Conservation (phyloP, 2,797 vertebrate genomes). For the Squalus acanthias region DNA sequence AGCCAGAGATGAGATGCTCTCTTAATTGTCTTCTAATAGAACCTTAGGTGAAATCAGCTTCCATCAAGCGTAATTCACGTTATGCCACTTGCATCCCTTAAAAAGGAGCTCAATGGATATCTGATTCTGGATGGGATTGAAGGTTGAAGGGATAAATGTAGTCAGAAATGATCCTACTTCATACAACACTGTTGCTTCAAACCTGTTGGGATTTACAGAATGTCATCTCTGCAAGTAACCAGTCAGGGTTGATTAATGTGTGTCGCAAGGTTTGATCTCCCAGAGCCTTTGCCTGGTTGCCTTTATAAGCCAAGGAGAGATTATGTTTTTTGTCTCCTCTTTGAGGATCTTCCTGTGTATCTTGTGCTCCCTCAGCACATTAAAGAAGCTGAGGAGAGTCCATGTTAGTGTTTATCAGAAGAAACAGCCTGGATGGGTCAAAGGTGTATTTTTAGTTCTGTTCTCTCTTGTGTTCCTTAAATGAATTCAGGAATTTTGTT, state of each 20-base stretch:
- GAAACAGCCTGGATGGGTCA: neutral
- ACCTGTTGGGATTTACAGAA: neutral
- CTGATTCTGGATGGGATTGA: neutral
- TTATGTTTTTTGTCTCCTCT: neutral
- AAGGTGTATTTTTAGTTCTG: neutral
- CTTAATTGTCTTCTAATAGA: conserved; percentile 3
- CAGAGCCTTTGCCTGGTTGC: neutral
- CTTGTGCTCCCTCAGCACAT: neutral
- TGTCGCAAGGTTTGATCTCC: neutral
- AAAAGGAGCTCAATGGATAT: neutral
- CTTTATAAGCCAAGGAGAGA: neutral
- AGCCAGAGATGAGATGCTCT: neutral
- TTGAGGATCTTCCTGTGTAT: neutral
- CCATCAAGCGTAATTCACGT: neutral
- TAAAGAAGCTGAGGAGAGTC: neutral
- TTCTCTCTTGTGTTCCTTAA: neutral
- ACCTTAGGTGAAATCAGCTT: neutral
- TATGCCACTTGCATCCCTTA: neutral
- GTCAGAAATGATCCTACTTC: neutral
- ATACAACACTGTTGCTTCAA: neutral
- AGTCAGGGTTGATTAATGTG: neutral
- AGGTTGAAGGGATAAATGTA: neutral
- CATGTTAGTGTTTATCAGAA: neutral
- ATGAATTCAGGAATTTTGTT: neutral
- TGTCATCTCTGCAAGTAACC: neutral